Evolutionary conservation across 2,888 invertebrate species (phyloP).

Genomic region (Meteorus colon): DNA sequence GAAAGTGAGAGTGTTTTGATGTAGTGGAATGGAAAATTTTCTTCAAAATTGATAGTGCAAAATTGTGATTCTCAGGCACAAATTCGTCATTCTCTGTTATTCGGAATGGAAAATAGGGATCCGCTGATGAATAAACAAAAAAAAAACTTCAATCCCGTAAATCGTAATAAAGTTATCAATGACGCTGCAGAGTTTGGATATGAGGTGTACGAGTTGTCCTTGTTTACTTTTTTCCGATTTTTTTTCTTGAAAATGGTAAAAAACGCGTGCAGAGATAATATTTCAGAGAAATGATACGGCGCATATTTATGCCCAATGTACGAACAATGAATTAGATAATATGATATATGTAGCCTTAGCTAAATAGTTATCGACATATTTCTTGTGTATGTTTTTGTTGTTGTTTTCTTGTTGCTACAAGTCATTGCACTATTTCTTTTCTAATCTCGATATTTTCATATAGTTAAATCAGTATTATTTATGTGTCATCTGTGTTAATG

Average conservation of each 20-base stretch:
- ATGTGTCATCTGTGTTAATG: conserved; percentile 59
- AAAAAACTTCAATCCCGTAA: background rate
- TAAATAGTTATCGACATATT: conserved; percentile 58
- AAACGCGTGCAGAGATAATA: conserved; percentile 55
- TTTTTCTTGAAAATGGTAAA: conserved; percentile 64
- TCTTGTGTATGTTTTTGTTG: conserved; percentile 45
- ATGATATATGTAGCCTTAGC: conserved; percentile 51
- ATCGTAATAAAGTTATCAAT: background rate
- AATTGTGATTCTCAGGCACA: background rate
- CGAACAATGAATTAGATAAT: conserved; percentile 62
- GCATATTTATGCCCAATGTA: conserved; percentile 66
- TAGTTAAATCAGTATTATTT: conserved; percentile 60
- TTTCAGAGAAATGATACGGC: conserved; percentile 66
- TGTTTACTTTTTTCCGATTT: conserved; percentile 47
- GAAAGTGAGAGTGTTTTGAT: background rate
- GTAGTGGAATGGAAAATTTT: background rate
- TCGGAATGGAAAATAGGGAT: background rate
- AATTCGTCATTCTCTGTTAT: background rate
- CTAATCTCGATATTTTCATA: conserved; percentile 57
- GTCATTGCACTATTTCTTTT: conserved; percentile 62
- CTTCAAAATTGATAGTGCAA: background rate
- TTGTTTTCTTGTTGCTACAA: conserved; percentile 52
- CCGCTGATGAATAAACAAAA: background rate
- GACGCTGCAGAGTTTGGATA: conserved; percentile 33
- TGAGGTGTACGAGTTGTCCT: conserved; percentile 59